Base-by-base conservation (phyloP, 2,113 vertebrate species). In the Orycteropus afer region DNA sequence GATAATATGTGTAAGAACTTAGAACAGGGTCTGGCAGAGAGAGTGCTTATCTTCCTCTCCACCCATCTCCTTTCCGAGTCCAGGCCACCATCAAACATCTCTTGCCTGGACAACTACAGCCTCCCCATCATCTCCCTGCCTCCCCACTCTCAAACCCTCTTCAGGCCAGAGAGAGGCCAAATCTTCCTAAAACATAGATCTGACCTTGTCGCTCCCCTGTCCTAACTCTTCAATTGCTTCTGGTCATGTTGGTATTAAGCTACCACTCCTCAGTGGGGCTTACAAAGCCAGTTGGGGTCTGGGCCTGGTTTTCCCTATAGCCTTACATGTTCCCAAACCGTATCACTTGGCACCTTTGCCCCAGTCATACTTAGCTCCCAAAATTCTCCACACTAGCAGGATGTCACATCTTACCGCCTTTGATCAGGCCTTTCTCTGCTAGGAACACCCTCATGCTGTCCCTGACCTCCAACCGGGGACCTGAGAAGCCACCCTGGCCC, bases 401-500 rank as follows among this genome's bases (percentile, higher is more conserved):
- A 51, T 17, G 45, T 9, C 10, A 14, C 29, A 59, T 67, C 59
- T 89, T 51, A 20, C 14, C 13, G 15, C 55, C 45, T 93, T 6
- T 71, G 79, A 32, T 59, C 23, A 3, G 51, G 47, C 86, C 69
- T 25, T 9, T 63, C 42, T 47, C 25, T 27, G 47, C 61, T 27
- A 55, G 42, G 71, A 49, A 14, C 9, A 5, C 59, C n/a, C 51
- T 27, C 6, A 15, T 34, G 37, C 34, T 1, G 32, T 73, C 51
- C 47, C 65, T 17, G 32, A 2, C n/a, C 7, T 11, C 32, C 63
- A n/a, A 22, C 27, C 5, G 7, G 18, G 57, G 32, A 20, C 40
- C 67, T 11, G 32, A 47, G 76, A 63, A 63, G 65, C 77, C 1
- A 3, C 57, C 32, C 4, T 0, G 2, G 0, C 2, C 13, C 49